Conservation (phyloP, 1,140 invertebrate species). For the Plodia interpunctella region DNA sequence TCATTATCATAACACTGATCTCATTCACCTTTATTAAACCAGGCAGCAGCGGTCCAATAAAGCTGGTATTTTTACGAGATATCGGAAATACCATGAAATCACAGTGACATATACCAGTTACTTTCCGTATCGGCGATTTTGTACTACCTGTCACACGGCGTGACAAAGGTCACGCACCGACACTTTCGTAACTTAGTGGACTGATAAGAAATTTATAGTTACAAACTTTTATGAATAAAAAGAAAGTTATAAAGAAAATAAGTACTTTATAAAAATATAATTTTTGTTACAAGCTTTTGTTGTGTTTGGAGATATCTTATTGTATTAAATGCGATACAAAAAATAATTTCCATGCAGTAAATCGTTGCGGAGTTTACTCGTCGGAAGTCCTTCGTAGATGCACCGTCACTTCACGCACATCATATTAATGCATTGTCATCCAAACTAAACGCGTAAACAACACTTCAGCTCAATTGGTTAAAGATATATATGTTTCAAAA, state of each 20-base stretch:
- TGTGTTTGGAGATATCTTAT: too few relatives aligned
- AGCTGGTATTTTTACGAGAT: slow-evolving; percentile 9
- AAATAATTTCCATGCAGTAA: too few relatives aligned
- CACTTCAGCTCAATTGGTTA: too few relatives aligned
- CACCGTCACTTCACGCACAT: too few relatives aligned
- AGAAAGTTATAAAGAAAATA: too few relatives aligned
- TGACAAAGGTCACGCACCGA: slow-evolving; percentile 21
- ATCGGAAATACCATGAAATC: neutral
- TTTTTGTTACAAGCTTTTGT: too few relatives aligned
- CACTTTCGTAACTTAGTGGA: slow-evolving; percentile 4
- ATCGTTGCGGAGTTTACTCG: too few relatives aligned
- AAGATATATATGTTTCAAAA: too few relatives aligned
- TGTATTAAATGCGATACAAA: too few relatives aligned
- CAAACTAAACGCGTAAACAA: too few relatives aligned
- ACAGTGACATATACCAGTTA: slow-evolving; percentile 4
- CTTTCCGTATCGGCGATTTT: slow-evolving; percentile 8
- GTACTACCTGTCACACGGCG: slow-evolving; percentile 14
- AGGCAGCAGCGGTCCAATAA: slow-evolving; percentile 8
- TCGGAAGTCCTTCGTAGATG: too few relatives aligned
- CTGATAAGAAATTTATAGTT: slow-evolving; percentile 15
- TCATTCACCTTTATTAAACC: slow-evolving; percentile 10
- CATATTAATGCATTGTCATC: too few relatives aligned
- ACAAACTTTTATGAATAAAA: slow-evolving; percentile 10
- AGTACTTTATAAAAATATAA: neutral
- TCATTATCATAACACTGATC: slow-evolving; percentile 11